Evolutionary conservation across 2,797 vertebrate species (phyloP).

Genomic region (Echeneis naucrates): DNA sequence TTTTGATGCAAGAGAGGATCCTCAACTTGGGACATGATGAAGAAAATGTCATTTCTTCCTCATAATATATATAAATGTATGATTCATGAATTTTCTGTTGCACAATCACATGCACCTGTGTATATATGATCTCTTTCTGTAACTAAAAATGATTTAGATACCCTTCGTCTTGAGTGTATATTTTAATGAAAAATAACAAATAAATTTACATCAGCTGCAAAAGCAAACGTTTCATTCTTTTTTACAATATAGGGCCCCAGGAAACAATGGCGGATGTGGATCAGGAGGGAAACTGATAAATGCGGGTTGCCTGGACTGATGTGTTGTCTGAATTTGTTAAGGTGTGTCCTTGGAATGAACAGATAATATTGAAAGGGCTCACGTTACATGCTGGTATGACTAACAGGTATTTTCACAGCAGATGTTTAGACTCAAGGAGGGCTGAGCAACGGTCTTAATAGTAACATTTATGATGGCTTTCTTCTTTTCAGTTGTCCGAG

Average conservation of each 20-base stretch:
- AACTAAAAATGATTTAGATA: constrained; percentile 78
- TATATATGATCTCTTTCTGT: constrained; percentile 78
- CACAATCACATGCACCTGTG: constrained; percentile 72
- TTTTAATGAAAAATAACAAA: constrained; percentile 84
- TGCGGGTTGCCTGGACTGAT: neutral
- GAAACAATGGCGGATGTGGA: constrained; percentile 1
- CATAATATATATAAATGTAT: constrained; percentile 52
- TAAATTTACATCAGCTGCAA: constrained; percentile 82
- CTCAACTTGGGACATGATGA: neutral
- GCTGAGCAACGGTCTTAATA: neutral
- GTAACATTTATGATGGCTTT: neutral
- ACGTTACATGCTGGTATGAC: neutral
- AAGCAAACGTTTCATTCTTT: constrained; percentile 11
- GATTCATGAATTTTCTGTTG: constrained; percentile 51
- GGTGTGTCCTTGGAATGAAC: constrained; percentile 1
- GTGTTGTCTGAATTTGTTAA: neutral
- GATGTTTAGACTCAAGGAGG: neutral
- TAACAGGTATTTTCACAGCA: neutral
- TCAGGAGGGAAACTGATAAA: neutral
- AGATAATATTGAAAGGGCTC: neutral
- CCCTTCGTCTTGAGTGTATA: constrained; percentile 81
- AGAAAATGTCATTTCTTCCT: constrained; percentile 52
- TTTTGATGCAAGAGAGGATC: constrained; percentile 1
- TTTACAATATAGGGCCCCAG: neutral
- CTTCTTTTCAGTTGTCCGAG: neutral